Base-by-base conservation (phyloP, 2,113 vertebrate species). In the Podarcis raffonei region DNA sequence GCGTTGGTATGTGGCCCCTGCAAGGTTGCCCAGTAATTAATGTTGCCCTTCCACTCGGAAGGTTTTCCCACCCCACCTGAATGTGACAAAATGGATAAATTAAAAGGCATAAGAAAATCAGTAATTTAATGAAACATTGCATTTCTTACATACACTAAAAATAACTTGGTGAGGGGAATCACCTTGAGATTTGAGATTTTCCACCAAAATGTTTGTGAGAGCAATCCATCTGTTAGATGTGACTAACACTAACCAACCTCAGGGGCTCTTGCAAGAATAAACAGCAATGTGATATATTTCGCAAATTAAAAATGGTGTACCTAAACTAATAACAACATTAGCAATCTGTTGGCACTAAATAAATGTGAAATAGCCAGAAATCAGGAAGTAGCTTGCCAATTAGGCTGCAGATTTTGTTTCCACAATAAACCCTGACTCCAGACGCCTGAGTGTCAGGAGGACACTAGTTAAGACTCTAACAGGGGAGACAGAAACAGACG, bases 401-500 rank as follows among this genome's bases (percentile, higher is more conserved):
- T 82, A 81, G 88, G 88, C 74, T 88, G 81, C 30, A 35, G 87
- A 66, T 93, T 92, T 93, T 82, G 83, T 62, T 89, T 37, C 72
- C 93, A 62, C 68, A 59, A 39, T 90, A 83, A 95, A 91, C 81
- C 76, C 83, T 85, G 87, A 88, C 77, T 90, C 77, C 87, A 87
- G 85, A 84, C 66, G 0, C 87, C 69, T 53, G 22, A 86, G 87
- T 84, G 87, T 94, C 89, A 92, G 89, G 82, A 91, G 90, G 90
- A 95, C 91, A 90, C n/a, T 84, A 68, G 80, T 89, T 66, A 79
- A 35, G 90, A 92, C 84, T 93, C 85, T 87, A 91, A 74, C 89
- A 90, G 84, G 65, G 39, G 78, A 79, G 79, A 89, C 76, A 85
- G 93, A 92, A 96, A 94, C 94, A 96, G 94, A 94, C 87, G 75